These are phyloP conservation scores for Dissostichus mawsoni DNA, from an alignment of 2,113 vertebrate genomes.

Conservation along the genomic window DNA sequence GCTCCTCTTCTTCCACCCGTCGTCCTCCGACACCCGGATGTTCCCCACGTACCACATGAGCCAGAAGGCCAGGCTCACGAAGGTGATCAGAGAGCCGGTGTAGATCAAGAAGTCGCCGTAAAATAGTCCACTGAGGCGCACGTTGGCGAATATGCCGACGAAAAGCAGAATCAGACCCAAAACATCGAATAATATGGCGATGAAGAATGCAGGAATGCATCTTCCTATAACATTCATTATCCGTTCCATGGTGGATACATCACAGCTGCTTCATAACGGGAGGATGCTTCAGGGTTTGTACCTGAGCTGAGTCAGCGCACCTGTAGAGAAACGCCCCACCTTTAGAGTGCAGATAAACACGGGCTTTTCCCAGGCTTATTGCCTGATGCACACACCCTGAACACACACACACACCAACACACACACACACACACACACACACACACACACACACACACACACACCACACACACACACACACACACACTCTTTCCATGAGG, in stretches of 20 bases:
- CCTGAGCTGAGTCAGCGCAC: slow-evolving; percentile 46
- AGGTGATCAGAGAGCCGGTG: slow-evolving; percentile 78
- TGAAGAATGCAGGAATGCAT: slow-evolving; percentile 63
- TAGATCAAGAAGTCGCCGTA: slow-evolving; percentile 85
- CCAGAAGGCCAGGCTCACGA: slow-evolving; percentile 80
- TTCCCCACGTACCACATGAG: slow-evolving; percentile 84
- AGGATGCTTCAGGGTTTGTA: slow-evolving; percentile 5
- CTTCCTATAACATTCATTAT: slow-evolving; percentile 41
- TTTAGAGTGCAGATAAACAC: slow-evolving; percentile 11
- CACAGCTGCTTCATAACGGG: slow-evolving; percentile 33
- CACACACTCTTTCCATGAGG: background rate
- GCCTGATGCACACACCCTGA: too few relatives aligned
- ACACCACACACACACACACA: slow-evolving; percentile 1
- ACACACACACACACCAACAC: background rate
- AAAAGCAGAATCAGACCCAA: slow-evolving; percentile 76
- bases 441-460: slow-evolving; percentile 5
- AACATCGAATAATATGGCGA: slow-evolving; percentile 67
- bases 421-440: background rate
- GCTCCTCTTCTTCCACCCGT: background rate
- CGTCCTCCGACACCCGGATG: slow-evolving; percentile 55
- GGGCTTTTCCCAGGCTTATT: background rate
- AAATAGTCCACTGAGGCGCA: slow-evolving; percentile 63
- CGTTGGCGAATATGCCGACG: slow-evolving; percentile 79
- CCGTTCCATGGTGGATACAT: slow-evolving; percentile 23
- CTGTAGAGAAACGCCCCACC: slow-evolving; percentile 47